Base-by-base conservation (phyloP, 2,113 vertebrate species). In the Myodes glareolus region DNA sequence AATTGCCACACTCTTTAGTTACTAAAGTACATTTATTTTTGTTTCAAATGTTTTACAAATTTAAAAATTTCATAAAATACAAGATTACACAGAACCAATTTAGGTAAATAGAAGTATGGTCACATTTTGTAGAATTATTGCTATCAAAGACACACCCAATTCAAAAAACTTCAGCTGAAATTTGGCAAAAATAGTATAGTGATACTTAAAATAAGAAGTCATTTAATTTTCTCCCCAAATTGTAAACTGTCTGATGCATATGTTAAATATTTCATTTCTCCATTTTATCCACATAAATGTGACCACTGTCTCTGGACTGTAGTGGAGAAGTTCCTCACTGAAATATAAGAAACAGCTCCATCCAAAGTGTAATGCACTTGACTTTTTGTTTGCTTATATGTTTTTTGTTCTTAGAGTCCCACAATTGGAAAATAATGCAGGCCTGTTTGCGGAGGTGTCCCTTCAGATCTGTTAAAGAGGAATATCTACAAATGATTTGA, bases 21-120 rank as follows among this genome's bases (percentile, higher is more conserved):
- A 78, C 94, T 88, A 7, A 88, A 85, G 1, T 47, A 82, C 10
- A 67, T 94, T 94, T 88, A 88, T 80, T 96, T 96, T 72, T 55
- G 91, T 91, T 97, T 9, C 36, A 73, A 80, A 36, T 70, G 3
- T 16, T 7, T 92, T 82, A 89, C 1, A 92, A n/a, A 50, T 50
- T 50, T 86, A 87, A 96, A 94, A 72, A 12, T 25, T 70, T 58
- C 84, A 78, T 78, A 85, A 91, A 70, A 89, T 77, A 52, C 0
- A 77, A 63, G 21, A 61, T 45, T 39, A 75, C 21, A 50, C 2
- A 61, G 50, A 91, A 78, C 92, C 81, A 82, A 94, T 87, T 75
- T 90, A 42, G 75, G 23, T 29, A 87, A 63, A 55, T 36, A 81
- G 78, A 96, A 89, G 12, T 27, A 65, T 11, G 8, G 13, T 67